Percentiles rank a stretch among this genome's conserved stretches.
Evolutionary conservation across 2,113 vertebrate species (phyloP).

Genomic region (Ochotona curzoniae): DNA sequence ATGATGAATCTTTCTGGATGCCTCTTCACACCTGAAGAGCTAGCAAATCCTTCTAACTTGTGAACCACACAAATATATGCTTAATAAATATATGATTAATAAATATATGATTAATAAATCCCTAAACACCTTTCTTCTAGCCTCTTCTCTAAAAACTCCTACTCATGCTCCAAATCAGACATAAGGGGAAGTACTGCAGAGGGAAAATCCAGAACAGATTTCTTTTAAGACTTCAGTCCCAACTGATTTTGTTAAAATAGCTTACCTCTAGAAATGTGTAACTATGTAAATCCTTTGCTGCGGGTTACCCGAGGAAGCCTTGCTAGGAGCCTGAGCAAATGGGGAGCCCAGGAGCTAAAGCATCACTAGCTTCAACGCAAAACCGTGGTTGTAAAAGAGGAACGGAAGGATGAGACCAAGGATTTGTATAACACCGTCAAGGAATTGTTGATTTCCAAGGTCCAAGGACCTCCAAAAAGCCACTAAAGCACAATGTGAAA

Average conservation of each 20-base stretch:
- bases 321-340: not conserved
- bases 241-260: not conserved
- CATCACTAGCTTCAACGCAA: not conserved
- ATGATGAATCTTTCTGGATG: not conserved
- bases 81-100: too few species aligned
- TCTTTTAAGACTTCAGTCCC: not conserved
- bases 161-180: not conserved
- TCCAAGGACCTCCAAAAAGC: not conserved
- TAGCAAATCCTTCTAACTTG: constrained; percentile 18
- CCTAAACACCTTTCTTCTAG: not conserved
- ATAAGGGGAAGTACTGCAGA: not conserved
- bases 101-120: too few species aligned
- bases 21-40: not conserved
- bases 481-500: not conserved
- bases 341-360: not conserved
- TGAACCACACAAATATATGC: not conserved
- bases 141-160: not conserved
- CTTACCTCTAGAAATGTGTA: not conserved
- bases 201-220: not conserved
- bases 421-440: not conserved
- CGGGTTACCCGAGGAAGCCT: not conserved
- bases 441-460: not conserved
- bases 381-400: not conserved
- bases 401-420: not conserved
- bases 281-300: not conserved